These are phyloP conservation scores for Caenorhabditis sulstoni DNA, from an alignment of 2,888 invertebrate species.

Conservation along the genomic window DNA sequence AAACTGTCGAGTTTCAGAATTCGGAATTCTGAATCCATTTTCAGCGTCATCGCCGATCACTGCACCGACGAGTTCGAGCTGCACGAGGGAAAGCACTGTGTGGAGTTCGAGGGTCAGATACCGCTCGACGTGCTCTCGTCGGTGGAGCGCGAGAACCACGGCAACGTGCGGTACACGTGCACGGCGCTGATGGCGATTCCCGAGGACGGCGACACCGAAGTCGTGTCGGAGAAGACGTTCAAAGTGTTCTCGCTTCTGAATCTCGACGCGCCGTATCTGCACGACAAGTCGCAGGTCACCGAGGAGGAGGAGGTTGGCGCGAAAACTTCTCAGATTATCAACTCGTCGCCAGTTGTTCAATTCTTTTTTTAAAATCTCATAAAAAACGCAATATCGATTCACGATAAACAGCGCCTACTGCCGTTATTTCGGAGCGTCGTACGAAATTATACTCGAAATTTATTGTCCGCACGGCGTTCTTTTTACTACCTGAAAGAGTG, in stretches of 20 bases:
- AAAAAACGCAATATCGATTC: too few relatives aligned
- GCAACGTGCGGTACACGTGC: slow-evolving; percentile 75
- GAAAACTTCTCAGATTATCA: too few relatives aligned
- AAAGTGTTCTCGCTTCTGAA: slow-evolving; percentile 75
- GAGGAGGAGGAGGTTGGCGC: slow-evolving; percentile 76
- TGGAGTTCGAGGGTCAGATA: slow-evolving; percentile 72
- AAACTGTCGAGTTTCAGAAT: not conserved
- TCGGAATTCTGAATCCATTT: not conserved
- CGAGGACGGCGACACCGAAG: slow-evolving; percentile 78
- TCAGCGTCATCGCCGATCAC: slow-evolving; percentile 60
- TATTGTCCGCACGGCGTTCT: too few relatives aligned
- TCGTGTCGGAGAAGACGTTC: slow-evolving; percentile 78
- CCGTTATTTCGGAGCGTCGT: too few relatives aligned
- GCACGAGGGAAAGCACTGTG: slow-evolving; percentile 73
- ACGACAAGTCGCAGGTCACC: slow-evolving; percentile 65
- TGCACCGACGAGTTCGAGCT: slow-evolving; percentile 75
- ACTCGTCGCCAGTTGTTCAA: too few relatives aligned
- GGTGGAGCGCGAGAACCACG: slow-evolving; percentile 72
- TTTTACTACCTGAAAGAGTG: too few relatives aligned
- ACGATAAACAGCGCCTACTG: too few relatives aligned
- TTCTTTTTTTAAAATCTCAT: too few relatives aligned
- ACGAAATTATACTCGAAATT: too few relatives aligned
- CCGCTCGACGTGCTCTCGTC: slow-evolving; percentile 76
- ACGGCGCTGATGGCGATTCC: slow-evolving; percentile 78
- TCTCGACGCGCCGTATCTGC: slow-evolving; percentile 78